Base-by-base conservation (phyloP, 2,888 invertebrate genomes). In the Hedya salicella region DNA sequence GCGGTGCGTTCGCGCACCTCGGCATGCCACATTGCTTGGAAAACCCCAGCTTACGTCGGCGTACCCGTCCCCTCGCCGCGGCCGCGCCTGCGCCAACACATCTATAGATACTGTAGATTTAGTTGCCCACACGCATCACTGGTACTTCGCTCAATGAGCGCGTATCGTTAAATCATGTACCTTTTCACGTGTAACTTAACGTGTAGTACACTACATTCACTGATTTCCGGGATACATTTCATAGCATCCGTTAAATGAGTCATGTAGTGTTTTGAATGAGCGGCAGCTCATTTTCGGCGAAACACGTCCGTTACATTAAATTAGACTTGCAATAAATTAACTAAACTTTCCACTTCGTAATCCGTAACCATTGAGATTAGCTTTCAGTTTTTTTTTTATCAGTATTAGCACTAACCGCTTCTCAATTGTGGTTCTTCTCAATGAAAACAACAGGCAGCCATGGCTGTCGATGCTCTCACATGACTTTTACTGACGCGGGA, bases 11-110 rank as follows among this genome's bases (percentile, higher is more conserved):
- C 82, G 81, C 77, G 73, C 78, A 77, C 69, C 75, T 53, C 65
- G 67, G 63, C 68, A 67, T 78, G 82, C 80, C 85, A 81, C 89
- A 90, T 88, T 74, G 80, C 79, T 91, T 89, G 92, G 92, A 92
- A 92, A 92, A 91, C 91, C 92, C 92, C 85, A 87, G 71, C 75
- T 63, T 53, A 42, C 70, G 69, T 70, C 68, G 62, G 72, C 74
- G 72, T 65, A 62, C 71, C 72, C 71, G 74, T 71, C 72, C 63
- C 73, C 68, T 68, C 66, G 65, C 72, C 19, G 69, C 54, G 67
- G 68, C 62, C 68, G 62, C 64, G 54, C 67, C 53, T 67, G 54
- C 68, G 54, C 69, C 57, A 46, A 49, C 67, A 44, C 59, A 70
- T 69, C 68, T 69, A 62, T 62, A 62, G 56, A 62, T 69, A 65